These are phyloP conservation scores for Sussaba pulchella DNA, from an alignment of 2,888 invertebrate genomes.

Conservation along the genomic window DNA sequence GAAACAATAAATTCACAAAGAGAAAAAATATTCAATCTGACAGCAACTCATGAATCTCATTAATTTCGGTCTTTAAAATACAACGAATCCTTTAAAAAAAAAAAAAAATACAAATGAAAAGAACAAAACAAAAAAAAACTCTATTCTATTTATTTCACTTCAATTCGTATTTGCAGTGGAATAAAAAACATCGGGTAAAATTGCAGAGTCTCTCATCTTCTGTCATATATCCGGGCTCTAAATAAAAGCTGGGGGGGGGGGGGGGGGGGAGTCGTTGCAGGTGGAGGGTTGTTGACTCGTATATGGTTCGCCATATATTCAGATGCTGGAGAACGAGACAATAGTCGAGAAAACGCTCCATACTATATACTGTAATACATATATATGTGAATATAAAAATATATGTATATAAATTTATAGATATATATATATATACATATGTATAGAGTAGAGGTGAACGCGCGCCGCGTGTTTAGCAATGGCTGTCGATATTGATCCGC, in stretches of 20 bases:
- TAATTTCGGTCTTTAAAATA: too few relatives aligned
- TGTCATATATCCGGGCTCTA: constrained; percentile 17
- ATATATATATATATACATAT: not conserved
- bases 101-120: too few relatives aligned
- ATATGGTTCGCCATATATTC: constrained; percentile 17
- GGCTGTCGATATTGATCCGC: constrained; percentile 72
- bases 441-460: constrained; percentile 35
- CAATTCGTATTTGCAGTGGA: not conserved
- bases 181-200: not conserved
- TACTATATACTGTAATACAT: not conserved
- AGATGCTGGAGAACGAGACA: constrained; percentile 19
- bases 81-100: too few relatives aligned
- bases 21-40: too few relatives aligned
- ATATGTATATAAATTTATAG: too few relatives aligned
- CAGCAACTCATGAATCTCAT: too few relatives aligned
- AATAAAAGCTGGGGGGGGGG: constrained; percentile 5
- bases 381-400: too few relatives aligned
- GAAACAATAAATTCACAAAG: too few relatives aligned
- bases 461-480: constrained; percentile 64
- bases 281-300: too few relatives aligned
- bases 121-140: too few relatives aligned
- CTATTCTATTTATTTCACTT: not conserved
- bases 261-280: too few relatives aligned
- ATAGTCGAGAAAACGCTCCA: constrained; percentile 18
- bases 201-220: not conserved